A percentile compares a stretch with the other conserved stretches of the same genome.
Evolutionary conservation across 2,797 vertebrate species (phyloP).

Genomic region (Orientallactaga sibirica): DNA sequence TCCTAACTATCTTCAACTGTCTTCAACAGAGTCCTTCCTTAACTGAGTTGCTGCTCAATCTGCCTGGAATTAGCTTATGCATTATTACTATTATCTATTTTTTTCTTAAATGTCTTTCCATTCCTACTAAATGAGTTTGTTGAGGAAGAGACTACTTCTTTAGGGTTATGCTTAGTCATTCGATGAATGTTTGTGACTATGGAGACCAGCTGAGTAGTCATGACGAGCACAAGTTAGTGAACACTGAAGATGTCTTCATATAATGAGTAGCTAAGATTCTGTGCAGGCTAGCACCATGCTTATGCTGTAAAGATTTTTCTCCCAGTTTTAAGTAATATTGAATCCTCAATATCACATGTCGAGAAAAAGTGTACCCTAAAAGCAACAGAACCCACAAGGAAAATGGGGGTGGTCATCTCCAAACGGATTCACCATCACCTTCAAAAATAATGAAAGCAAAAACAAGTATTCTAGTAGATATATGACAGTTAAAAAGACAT

Average conservation of each 20-base stretch:
- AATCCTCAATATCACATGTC: background rate
- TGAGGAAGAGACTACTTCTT: background rate
- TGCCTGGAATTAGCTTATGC: background rate
- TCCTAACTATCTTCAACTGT: background rate
- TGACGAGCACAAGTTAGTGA: background rate
- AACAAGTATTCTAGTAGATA: background rate
- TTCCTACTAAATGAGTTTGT: background rate
- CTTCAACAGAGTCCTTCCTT: background rate
- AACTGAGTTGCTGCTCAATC: background rate
- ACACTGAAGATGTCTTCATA: background rate
- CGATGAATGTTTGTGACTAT: background rate
- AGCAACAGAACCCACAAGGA: background rate
- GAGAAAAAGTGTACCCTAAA: background rate
- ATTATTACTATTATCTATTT: background rate
- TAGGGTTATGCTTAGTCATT: background rate
- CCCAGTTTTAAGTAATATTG: background rate
- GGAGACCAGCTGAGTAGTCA: background rate
- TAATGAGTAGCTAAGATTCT: background rate
- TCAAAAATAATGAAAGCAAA: background rate
- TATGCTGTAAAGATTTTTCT: background rate
- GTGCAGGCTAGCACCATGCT: background rate
- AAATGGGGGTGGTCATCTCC: background rate
- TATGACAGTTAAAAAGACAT: slow-evolving; percentile 3
- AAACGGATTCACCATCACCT: background rate
- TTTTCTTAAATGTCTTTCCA: slow-evolving; percentile 11